A percentile compares a stretch with the other conserved stretches of the same genome.
phyloP scores from a whole-genome alignment of 53 echinoderm and acorn worm species.

The Paelopatides confundens region DNA sequence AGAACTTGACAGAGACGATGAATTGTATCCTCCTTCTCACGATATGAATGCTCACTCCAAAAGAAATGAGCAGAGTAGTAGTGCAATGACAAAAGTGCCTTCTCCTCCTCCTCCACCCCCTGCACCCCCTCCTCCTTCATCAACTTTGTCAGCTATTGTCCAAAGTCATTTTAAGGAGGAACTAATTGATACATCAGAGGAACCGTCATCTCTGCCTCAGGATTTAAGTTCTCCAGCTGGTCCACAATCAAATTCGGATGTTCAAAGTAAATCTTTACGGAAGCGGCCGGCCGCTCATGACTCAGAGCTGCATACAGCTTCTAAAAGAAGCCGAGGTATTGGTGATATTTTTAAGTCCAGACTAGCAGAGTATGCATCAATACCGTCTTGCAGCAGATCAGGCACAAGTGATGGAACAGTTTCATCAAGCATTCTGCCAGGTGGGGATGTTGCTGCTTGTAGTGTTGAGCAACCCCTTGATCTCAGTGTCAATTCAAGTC shows the following conservation, averaged over 20 bases:
- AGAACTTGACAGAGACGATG: slow-evolving; percentile 31
- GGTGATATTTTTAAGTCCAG: slow-evolving; percentile 39
- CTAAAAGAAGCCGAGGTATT: slow-evolving; percentile 18
- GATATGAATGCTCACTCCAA: background rate
- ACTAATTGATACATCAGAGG: background rate
- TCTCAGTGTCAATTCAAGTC: background rate
- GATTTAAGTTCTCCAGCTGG: background rate
- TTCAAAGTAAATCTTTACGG: background rate
- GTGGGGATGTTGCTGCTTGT: background rate
- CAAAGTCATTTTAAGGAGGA: background rate
- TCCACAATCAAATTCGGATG: background rate
- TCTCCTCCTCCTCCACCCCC: too few relatives aligned
- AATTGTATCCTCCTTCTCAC: background rate
- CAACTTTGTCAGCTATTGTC: background rate
- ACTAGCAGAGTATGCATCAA: slow-evolving; percentile 16
- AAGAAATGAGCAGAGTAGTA: background rate
- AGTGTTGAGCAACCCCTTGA: slow-evolving; percentile 24
- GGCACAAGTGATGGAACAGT: background rate
- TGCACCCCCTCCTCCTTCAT: background rate
- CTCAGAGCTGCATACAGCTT: background rate
- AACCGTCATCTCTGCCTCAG: background rate
- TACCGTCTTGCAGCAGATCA: background rate
- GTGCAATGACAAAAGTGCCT: slow-evolving; percentile 5
- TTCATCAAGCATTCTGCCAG: background rate
- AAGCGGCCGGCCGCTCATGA: background rate